Conservation (phyloP, 2,888 invertebrate genomes). For the Globia sparganii region DNA sequence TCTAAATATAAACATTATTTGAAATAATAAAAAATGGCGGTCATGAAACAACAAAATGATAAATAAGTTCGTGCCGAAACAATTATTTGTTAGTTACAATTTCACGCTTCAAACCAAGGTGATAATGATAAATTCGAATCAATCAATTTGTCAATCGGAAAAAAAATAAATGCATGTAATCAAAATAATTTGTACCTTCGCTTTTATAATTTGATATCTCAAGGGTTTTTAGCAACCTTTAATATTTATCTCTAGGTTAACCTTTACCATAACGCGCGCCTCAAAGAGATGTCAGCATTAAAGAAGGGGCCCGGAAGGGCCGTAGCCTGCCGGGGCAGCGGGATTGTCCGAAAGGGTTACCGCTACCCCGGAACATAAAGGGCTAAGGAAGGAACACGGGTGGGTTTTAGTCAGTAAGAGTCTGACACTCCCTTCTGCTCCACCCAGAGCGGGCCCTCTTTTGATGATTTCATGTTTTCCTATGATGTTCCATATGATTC, state of each 20-base stretch:
- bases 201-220: constrained; percentile 25
- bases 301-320: no score
- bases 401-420: no score
- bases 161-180: constrained; percentile 49
- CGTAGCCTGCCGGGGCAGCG: no score
- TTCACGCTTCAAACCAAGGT: constrained; percentile 54
- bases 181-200: constrained; percentile 45
- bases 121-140: constrained; percentile 57
- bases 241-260: constrained; percentile 21
- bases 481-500: neutral
- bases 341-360: no score
- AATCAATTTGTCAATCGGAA: constrained; percentile 57
- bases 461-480: no score
- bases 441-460: no score
- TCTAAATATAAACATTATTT: constrained; percentile 22
- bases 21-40: constrained; percentile 32
- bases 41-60: constrained; percentile 49
- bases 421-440: no score
- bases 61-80: constrained; percentile 50
- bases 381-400: no score
- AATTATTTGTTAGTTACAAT: constrained; percentile 57
- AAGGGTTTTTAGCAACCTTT: constrained; percentile 45
- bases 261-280: neutral
- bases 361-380: no score
- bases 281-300: no score